Percentiles rank a stretch among this genome's conserved stretches.
These are phyloP conservation scores for Megaceryle alcyon DNA, from an alignment of 2,797 vertebrate genomes.

Conservation along the genomic window DNA sequence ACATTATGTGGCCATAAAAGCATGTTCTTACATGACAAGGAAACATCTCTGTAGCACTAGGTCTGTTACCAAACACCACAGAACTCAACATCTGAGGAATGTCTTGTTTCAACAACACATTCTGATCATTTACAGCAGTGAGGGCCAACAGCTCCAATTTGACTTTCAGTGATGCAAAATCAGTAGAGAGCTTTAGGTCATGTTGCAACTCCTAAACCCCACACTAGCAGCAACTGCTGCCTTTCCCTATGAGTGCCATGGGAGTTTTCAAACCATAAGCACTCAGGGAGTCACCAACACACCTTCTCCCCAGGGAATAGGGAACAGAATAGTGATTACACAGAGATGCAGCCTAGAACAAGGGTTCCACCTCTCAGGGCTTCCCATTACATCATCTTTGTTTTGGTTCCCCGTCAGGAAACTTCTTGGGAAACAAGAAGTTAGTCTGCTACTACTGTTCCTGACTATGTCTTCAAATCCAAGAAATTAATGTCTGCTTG, in stretches of 20 bases:
- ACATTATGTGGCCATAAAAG: neutral
- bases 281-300: neutral
- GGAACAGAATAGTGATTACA: neutral
- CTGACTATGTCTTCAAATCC: neutral
- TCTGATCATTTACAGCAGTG: neutral
- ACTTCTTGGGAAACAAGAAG: neutral
- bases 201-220: neutral
- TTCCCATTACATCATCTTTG: neutral
- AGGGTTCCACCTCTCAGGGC: neutral
- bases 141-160: neutral
- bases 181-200: neutral
- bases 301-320: rapidly evolving
- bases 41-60: neutral
- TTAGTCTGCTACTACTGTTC: neutral
- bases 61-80: neutral
- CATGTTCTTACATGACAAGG: neutral
- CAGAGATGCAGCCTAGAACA: neutral
- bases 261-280: neutral
- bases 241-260: rapidly evolving
- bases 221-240: neutral
- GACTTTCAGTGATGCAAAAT: neutral
- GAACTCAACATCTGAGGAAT: neutral
- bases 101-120: neutral
- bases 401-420: neutral
- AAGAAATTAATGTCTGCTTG: neutral